These are phyloP conservation scores for Oligia strigilis DNA, from an alignment of 2,888 invertebrate species.

Conservation along the genomic window DNA sequence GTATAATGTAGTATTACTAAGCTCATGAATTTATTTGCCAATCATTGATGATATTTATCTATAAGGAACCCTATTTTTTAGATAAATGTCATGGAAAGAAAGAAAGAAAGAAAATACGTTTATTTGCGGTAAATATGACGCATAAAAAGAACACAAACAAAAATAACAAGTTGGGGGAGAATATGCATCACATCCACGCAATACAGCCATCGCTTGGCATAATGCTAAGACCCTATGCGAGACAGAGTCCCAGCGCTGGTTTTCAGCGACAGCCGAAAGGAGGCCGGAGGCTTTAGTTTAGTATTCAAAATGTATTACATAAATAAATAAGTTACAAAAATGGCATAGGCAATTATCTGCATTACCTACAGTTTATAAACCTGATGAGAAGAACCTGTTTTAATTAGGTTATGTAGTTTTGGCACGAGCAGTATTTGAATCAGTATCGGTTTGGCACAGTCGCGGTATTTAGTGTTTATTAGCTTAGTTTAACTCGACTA, in stretches of 20 bases:
- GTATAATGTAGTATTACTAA: background rate
- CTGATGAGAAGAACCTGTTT: slow-evolving; percentile 20
- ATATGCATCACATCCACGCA: too few species aligned
- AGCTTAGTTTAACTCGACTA: slow-evolving; percentile 37
- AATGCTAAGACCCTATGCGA: too few species aligned
- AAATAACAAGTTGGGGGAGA: too few species aligned
- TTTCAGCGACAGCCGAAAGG: background rate
- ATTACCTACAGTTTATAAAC: background rate
- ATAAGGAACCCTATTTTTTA: background rate
- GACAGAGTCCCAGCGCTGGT: background rate
- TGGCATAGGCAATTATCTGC: background rate
- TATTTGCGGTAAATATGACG: too few species aligned
- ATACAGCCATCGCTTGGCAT: too few species aligned
- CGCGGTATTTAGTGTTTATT: slow-evolving; percentile 45
- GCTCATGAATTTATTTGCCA: background rate
- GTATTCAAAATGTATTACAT: background rate
- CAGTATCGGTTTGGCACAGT: slow-evolving; percentile 55
- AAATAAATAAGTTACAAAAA: background rate
- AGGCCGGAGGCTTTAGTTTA: background rate
- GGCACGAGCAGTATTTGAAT: slow-evolving; percentile 43
- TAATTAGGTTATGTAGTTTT: slow-evolving; percentile 44
- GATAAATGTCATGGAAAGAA: background rate
- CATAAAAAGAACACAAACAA: too few species aligned
- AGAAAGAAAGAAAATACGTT: too few species aligned
- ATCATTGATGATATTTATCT: background rate